Percentiles rank a stretch among this genome's conserved stretches.
Conservation (phyloP, 2,113 vertebrate genomes). For the Tringa solitaria region DNA sequence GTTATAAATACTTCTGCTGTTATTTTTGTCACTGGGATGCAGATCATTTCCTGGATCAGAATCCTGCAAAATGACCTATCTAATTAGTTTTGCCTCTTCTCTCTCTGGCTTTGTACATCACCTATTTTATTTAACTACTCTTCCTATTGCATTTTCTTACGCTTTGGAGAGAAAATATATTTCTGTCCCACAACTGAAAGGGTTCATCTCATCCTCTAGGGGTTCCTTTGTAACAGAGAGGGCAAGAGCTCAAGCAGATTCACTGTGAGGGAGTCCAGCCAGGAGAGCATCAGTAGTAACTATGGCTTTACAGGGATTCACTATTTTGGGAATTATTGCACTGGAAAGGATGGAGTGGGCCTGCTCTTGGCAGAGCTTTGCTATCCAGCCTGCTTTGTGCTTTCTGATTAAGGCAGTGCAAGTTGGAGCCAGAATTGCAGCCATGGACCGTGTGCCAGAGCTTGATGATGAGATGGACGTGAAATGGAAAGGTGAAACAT, state of each 20-base stretch:
- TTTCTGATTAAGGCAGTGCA: background rate
- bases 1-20: background rate
- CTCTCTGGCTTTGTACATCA: background rate
- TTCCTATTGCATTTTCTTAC: background rate
- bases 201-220: background rate
- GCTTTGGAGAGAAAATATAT: background rate
- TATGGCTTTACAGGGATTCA: background rate
- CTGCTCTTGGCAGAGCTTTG: background rate
- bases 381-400: background rate
- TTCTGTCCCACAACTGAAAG: background rate
- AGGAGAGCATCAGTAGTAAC: background rate
- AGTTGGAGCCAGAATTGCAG: background rate
- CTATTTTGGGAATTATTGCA: background rate
- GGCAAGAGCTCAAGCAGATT: background rate
- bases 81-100: background rate
- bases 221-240: background rate
- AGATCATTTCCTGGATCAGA: background rate
- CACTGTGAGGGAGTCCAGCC: rapidly evolving
- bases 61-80: background rate
- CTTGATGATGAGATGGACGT: background rate
- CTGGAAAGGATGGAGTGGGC: background rate
- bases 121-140: background rate
- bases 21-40: background rate
- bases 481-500: background rate
- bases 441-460: too few relatives aligned